phyloP scores from a whole-genome alignment of 2,797 vertebrate species.

The Hozukius guyotensis region DNA sequence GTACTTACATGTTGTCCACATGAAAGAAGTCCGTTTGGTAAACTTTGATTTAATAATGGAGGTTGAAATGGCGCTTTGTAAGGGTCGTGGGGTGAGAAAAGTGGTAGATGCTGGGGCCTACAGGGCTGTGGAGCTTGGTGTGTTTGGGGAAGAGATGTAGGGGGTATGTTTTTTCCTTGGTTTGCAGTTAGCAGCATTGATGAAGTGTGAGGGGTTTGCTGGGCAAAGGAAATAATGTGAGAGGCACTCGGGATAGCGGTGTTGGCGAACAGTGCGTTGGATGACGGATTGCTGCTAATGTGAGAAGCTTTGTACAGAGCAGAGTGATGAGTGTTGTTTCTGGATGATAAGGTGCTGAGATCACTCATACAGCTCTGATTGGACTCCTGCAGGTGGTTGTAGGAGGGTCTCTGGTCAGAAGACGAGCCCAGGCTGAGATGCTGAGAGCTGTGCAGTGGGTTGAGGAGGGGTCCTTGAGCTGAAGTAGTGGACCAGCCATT shows the following conservation, averaged over 20 bases:
- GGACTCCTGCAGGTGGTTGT: conserved; percentile 27
- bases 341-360: conserved; percentile 9
- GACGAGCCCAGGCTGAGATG: conserved; percentile 34
- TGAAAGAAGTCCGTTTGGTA: conserved; percentile 12
- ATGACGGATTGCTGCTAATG: conserved; percentile 5
- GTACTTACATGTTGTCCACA: conserved; percentile 25
- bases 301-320: conserved; percentile 36
- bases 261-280: conserved; percentile 33
- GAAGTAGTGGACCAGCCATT: conserved; percentile 60
- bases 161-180: conserved; percentile 13
- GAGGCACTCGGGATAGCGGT: conserved; percentile 5
- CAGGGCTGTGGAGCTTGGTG: conserved; percentile 15
- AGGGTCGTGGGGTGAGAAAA: background rate
- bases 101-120: conserved; percentile 5
- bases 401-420: conserved; percentile 29
- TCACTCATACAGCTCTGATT: conserved; percentile 34
- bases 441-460: conserved; percentile 43
- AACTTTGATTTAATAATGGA: conserved; percentile 4
- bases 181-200: background rate
- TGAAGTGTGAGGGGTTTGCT: conserved; percentile 36
- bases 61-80: conserved; percentile 39
- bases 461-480: conserved; percentile 26
- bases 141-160: conserved; percentile 5
- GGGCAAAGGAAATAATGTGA: conserved; percentile 33
- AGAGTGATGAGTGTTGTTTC: conserved; percentile 9